phyloP scores from a whole-genome alignment of 2,113 vertebrate species.

The Anolis carolinensis region DNA sequence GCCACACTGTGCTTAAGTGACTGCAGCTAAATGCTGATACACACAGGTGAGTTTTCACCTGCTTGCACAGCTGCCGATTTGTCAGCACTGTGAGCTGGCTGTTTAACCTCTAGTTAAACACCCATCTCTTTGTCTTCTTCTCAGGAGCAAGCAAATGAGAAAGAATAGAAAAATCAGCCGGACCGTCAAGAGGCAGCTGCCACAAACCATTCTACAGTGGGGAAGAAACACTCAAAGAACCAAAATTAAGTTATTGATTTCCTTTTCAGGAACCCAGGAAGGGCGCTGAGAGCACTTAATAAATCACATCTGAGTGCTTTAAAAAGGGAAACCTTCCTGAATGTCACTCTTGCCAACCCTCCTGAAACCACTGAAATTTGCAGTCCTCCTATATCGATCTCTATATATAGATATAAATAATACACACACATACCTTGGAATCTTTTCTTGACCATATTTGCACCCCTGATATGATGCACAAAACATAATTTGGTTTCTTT shows the following conservation, averaged over 20 bases:
- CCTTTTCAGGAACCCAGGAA: constrained; percentile 1
- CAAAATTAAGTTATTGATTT: constrained; percentile 34
- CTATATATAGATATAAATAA: no score
- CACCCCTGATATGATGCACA: not conserved
- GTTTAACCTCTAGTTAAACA: not conserved
- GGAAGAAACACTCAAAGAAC: not conserved
- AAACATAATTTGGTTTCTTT: not conserved
- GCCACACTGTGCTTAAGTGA: not conserved
- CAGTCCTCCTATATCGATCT: no score
- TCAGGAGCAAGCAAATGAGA: not conserved
- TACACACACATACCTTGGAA: not conserved
- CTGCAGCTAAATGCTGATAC: not conserved
- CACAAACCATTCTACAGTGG: not conserved
- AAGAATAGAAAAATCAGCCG: not conserved
- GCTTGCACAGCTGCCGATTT: not conserved
- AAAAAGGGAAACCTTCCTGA: not conserved
- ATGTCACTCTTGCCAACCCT: not conserved
- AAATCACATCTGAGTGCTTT: not conserved
- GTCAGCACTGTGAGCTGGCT: not conserved
- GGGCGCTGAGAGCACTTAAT: not conserved
- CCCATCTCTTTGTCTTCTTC: not conserved
- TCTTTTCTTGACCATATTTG: not conserved
- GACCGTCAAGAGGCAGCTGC: not conserved
- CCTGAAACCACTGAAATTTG: not conserved
- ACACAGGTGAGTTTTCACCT: not conserved